Evolutionary conservation across 1,140 invertebrate species (phyloP).

Genomic region (Lepidurus couesii): DNA sequence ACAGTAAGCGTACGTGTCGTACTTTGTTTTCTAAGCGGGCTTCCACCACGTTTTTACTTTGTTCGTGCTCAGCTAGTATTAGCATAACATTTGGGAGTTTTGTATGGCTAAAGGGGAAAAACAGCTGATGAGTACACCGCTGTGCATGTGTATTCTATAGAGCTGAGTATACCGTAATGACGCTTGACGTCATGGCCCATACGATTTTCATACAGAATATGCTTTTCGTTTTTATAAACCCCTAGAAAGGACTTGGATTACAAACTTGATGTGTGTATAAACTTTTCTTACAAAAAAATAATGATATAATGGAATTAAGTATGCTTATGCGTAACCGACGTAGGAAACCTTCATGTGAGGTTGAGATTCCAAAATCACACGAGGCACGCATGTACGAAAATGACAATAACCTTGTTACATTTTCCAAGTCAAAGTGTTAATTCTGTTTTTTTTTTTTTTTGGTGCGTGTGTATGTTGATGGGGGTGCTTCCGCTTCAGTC

Average conservation of each 20-base stretch:
- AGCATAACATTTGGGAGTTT: neutral
- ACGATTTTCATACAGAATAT: neutral
- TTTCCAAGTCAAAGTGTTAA: no score
- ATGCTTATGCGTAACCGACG: neutral
- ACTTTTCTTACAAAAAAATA: neutral
- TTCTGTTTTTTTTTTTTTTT: no score
- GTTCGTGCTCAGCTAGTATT: neutral
- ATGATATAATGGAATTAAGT: neutral
- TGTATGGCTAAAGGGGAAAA: neutral
- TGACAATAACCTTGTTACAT: neutral
- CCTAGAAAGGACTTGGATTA: neutral
- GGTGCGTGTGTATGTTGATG: no score
- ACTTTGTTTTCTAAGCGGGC: no score
- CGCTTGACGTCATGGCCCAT: neutral
- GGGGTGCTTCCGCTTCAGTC: no score
- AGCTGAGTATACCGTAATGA: neutral
- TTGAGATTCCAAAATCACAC: neutral
- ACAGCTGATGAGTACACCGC: neutral
- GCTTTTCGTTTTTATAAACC: neutral
- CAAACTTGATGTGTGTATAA: neutral
- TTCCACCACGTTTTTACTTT: no score
- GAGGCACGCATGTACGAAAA: neutral
- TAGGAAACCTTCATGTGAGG: neutral
- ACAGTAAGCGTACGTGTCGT: neutral
- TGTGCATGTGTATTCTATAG: neutral